Percentiles rank a stretch among this genome's conserved stretches.
These are phyloP conservation scores for Diadumene lineata DNA, from an alignment of 92 coral and sea anemone genomes.

Conservation along the genomic window DNA sequence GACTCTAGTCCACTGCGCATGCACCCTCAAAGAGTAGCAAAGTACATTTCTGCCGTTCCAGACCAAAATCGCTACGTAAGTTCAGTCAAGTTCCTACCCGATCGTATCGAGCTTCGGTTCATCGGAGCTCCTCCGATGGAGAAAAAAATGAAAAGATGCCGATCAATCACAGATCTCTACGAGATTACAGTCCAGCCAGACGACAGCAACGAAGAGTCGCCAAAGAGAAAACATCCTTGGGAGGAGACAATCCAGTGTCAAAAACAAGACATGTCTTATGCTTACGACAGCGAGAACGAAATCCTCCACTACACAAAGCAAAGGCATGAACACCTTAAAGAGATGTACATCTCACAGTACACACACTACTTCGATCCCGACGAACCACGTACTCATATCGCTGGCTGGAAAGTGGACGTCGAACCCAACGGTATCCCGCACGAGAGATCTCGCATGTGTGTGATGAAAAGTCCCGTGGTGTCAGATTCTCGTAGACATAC, in stretches of 20 bases:
- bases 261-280: constrained; percentile 22
- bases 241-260: constrained; percentile 47
- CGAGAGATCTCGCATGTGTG: constrained; percentile 81
- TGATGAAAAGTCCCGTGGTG: constrained; percentile 68
- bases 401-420: constrained; percentile 86
- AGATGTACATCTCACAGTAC: constrained; percentile 86
- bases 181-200: constrained; percentile 68
- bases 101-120: constrained; percentile 86
- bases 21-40: constrained; percentile 49
- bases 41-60: constrained; percentile 74
- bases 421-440: constrained; percentile 88
- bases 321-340: constrained; percentile 59
- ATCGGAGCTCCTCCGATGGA: constrained; percentile 50
- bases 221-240: constrained; percentile 22
- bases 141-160: constrained; percentile 38
- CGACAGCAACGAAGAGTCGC: no score
- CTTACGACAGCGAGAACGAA: constrained; percentile 41
- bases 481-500: constrained; percentile 51
- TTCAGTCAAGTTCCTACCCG: constrained; percentile 67
- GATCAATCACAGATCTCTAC: constrained; percentile 78
- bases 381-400: constrained; percentile 81
- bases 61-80: constrained; percentile 59
- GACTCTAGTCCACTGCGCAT: constrained; percentile 19
- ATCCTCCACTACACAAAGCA: constrained; percentile 45
- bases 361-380: constrained; percentile 78